Conservation (phyloP, 1,140 invertebrate genomes). For the Venustaconcha ellipsiformis region DNA sequence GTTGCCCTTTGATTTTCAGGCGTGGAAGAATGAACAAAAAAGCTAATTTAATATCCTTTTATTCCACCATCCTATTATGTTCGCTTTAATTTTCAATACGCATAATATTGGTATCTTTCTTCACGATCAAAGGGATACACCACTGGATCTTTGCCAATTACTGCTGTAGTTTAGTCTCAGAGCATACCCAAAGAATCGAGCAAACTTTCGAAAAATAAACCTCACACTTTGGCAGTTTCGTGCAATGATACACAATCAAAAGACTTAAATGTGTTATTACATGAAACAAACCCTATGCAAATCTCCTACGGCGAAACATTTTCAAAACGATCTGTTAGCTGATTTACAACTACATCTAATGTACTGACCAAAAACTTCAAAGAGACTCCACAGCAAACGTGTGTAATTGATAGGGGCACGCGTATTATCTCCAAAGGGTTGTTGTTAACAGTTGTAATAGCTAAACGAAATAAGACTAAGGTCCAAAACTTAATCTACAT, state of each 20-base stretch:
- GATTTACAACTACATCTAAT: slow-evolving; percentile 27
- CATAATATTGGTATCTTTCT: slow-evolving; percentile 4
- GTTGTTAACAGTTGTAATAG: background rate
- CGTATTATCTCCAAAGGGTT: slow-evolving; percentile 40
- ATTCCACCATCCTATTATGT: slow-evolving; percentile 24
- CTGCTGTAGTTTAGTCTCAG: background rate
- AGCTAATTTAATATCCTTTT: slow-evolving; percentile 16
- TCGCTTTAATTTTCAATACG: slow-evolving; percentile 18
- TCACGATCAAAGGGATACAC: slow-evolving; percentile 16
- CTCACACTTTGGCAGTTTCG: background rate
- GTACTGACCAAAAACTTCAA: slow-evolving; percentile 39
- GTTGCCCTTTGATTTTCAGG: slow-evolving; percentile 14
- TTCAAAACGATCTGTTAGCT: slow-evolving; percentile 11
- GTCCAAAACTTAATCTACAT: background rate
- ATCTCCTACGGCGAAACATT: slow-evolving; percentile 18
- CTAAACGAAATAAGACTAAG: background rate
- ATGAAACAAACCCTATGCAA: slow-evolving; percentile 9
- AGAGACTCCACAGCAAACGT: slow-evolving; percentile 39
- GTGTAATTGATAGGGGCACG: slow-evolving; percentile 53
- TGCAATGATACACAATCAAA: background rate
- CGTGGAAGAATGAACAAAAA: slow-evolving; percentile 22
- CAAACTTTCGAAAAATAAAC: background rate
- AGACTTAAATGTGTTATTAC: slow-evolving; percentile 5
- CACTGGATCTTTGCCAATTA: slow-evolving; percentile 20
- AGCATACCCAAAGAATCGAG: no score